These are phyloP conservation scores for Halictus ligatus DNA, from an alignment of 2,888 invertebrate species.

Conservation along the genomic window DNA sequence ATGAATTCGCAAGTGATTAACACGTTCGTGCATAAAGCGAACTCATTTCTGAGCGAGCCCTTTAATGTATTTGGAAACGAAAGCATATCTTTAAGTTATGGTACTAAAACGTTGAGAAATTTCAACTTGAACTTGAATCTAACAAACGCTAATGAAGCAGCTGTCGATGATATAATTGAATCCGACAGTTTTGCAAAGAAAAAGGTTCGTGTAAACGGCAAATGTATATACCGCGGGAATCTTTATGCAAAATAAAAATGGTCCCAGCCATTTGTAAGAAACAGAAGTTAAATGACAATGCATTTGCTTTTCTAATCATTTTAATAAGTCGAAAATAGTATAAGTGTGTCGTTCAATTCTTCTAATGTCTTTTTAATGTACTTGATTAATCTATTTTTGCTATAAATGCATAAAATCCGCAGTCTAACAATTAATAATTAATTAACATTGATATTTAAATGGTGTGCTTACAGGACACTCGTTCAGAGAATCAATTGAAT, in stretches of 20 bases:
- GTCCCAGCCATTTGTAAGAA: neutral
- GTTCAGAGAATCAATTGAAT: constrained; percentile 47
- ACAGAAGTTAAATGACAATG: neutral
- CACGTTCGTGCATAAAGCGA: constrained; percentile 13
- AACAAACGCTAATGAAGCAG: constrained; percentile 7
- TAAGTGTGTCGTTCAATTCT: no score
- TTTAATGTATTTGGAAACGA: constrained; percentile 31
- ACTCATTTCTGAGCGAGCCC: neutral
- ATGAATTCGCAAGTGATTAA: constrained; percentile 22
- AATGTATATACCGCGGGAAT: neutral
- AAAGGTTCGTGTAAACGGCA: constrained; percentile 15
- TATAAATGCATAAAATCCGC: neutral
- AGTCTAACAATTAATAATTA: neutral
- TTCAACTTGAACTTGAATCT: constrained; percentile 20
- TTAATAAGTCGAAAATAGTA: no score
- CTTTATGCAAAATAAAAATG: neutral
- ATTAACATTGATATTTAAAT: neutral
- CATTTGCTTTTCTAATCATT: no score
- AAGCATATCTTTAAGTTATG: constrained; percentile 14
- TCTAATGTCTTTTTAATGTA: neutral
- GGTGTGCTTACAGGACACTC: constrained; percentile 30
- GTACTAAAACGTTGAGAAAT: constrained; percentile 11
- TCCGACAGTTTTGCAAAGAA: neutral
- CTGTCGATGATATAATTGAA: neutral
- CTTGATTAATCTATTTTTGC: neutral